Conservation (phyloP, 2,888 invertebrate genomes). For the Sarcophaga subvicina region DNA sequence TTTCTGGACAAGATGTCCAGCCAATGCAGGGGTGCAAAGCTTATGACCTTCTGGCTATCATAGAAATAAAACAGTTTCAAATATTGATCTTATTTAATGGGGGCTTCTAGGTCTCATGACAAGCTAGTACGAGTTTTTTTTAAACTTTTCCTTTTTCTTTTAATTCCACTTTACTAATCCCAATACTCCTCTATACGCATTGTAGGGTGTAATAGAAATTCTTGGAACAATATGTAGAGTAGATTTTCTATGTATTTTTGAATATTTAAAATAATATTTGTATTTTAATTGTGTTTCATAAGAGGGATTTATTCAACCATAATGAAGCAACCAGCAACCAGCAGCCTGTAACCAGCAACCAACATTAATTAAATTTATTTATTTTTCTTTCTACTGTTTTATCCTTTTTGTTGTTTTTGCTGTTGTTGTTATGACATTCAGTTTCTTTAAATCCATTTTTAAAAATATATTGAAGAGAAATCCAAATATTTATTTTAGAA, state of each 20-base stretch:
- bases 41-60: no score
- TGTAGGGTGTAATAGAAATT: background rate
- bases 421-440: background rate
- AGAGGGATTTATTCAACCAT: slow-evolving; percentile 57
- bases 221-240: background rate
- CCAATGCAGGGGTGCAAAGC: no score
- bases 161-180: no score
- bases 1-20: no score
- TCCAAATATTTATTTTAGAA: slow-evolving; percentile 35
- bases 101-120: no score
- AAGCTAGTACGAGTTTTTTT: no score
- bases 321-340: slow-evolving; percentile 40
- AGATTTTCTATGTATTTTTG: background rate
- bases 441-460: no score
- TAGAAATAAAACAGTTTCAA: no score
- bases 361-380: slow-evolving; percentile 53
- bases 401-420: background rate
- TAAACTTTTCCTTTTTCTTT: no score
- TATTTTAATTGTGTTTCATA: slow-evolving; percentile 57
- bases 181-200: background rate
- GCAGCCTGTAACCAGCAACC: slow-evolving; percentile 12
- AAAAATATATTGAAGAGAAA: slow-evolving; percentile 8
- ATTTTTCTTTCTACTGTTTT: slow-evolving; percentile 33
- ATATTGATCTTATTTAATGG: no score
- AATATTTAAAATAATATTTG: slow-evolving; percentile 58